These are phyloP conservation scores for Drosophila rufa DNA, from an alignment of 1,140 invertebrate genomes.

Conservation along the genomic window DNA sequence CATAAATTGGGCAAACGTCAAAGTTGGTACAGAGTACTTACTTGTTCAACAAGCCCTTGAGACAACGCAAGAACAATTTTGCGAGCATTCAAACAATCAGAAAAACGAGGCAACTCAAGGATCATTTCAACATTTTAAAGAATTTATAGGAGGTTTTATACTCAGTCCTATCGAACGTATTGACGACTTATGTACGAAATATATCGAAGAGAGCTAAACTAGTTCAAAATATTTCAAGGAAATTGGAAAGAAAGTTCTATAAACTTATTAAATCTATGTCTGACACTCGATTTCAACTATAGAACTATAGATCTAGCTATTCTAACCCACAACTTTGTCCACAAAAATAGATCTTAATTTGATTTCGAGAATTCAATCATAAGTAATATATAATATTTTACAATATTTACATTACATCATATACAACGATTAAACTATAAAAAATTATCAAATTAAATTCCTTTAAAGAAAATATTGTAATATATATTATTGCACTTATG, in stretches of 20 bases:
- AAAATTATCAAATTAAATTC: neutral
- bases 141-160: neutral
- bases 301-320: no score
- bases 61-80: constrained; percentile 25
- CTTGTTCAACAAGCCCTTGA: constrained; percentile 42
- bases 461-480: neutral
- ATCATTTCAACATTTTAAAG: neutral
- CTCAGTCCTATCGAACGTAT: neutral
- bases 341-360: no score
- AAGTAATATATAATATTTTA: no score
- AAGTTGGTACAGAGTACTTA: constrained; percentile 27
- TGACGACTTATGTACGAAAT: neutral
- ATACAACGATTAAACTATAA: neutral
- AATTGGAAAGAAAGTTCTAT: neutral
- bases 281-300: no score
- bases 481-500: no score
- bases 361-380: neutral
- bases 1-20: constrained; percentile 68
- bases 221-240: neutral
- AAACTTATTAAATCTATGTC: no score
- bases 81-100: constrained; percentile 2
- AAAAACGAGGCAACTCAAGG: constrained; percentile 15
- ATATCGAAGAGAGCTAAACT: neutral
- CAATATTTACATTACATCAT: no score
- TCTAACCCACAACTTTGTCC: no score